These are phyloP conservation scores for Agriopis leucophaearia DNA, from an alignment of 2,888 invertebrate species.

Conservation along the genomic window DNA sequence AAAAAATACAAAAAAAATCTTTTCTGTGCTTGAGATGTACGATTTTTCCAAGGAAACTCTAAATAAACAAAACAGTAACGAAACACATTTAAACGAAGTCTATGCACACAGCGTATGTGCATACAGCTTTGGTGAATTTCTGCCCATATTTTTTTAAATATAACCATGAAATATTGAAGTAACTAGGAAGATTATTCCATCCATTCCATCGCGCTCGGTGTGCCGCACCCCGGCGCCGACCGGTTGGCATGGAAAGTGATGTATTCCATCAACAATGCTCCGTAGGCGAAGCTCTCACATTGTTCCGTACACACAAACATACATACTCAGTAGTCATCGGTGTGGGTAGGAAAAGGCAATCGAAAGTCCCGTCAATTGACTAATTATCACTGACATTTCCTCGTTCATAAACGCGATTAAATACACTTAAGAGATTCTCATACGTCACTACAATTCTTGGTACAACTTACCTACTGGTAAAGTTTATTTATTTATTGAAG, in stretches of 20 bases:
- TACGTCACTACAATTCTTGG: slow-evolving; percentile 7
- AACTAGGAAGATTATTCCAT: too few relatives aligned
- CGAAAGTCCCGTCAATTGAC: slow-evolving; percentile 21
- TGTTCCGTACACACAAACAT: slow-evolving; percentile 19
- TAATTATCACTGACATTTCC: slow-evolving; percentile 27
- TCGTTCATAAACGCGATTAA: slow-evolving; percentile 2
- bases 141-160: too few relatives aligned
- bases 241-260: slow-evolving; percentile 62
- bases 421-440: neutral
- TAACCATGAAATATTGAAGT: too few relatives aligned
- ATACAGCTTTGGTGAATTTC: too few relatives aligned
- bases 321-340: neutral
- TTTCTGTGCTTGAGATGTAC: too few relatives aligned
- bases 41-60: too few relatives aligned
- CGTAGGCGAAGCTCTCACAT: slow-evolving; percentile 63
- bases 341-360: slow-evolving; percentile 25
- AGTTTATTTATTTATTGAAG: too few relatives aligned
- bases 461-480: neutral
- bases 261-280: slow-evolving; percentile 54
- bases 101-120: too few relatives aligned
- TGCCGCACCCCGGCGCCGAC: slow-evolving; percentile 41
- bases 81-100: too few relatives aligned
- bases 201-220: neutral
- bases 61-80: too few relatives aligned
- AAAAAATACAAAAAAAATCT: too few relatives aligned